Base-by-base conservation (phyloP, 2,113 vertebrate genomes). In the Lethenteron camtschaticum region DNA sequence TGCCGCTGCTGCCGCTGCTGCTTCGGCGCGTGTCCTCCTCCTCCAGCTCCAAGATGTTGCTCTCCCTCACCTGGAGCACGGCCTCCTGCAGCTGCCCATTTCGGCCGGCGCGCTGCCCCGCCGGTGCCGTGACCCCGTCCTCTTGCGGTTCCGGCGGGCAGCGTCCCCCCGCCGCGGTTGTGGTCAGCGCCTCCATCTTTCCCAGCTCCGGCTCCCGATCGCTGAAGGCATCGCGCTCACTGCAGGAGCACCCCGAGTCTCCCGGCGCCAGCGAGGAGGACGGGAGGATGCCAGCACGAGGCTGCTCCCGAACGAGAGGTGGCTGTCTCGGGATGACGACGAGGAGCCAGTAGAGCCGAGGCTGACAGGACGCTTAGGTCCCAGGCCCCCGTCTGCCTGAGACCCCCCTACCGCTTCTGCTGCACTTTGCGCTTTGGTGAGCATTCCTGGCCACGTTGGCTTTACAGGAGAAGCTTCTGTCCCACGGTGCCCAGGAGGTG, bases 181-280 rank as follows among this genome's bases (percentile, higher is more conserved):
- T 24, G 18, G 77, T 78, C 2, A 77, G 72, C 2, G 78, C 72
- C 68, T 75, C 76, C 12, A 86, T 75, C 0, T 85, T 85, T 0
- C 78, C 85, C 58, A 87, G 82, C 73, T 87, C 84, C 74, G 86
- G 80, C 70, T 83, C 86, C 78, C 86, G 85, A 80, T 87, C 83
- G 0, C 83, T 85, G 41, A 41, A 41, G 41, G 41, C 41, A 41
- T 41, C 4, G 41, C 41, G 41, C 41, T 41, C 41, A 41, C 41
- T 41, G 41, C 41, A 41, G 41, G 41, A 41, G 41, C 41, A 41
- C 41, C 83, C 79, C 1, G 82, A 82, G 68, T 79, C 79, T 18
- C 80, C 74, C 0, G 81, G 75, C 9, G 74, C 76, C 10, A 78
- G 66, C 57, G 78, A 72, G 3, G 77, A 72, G 8, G 79, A 80